Percentiles rank a stretch among this genome's conserved stretches.
Conservation (phyloP, 2,113 vertebrate species). For the Pseudois nayaur region DNA sequence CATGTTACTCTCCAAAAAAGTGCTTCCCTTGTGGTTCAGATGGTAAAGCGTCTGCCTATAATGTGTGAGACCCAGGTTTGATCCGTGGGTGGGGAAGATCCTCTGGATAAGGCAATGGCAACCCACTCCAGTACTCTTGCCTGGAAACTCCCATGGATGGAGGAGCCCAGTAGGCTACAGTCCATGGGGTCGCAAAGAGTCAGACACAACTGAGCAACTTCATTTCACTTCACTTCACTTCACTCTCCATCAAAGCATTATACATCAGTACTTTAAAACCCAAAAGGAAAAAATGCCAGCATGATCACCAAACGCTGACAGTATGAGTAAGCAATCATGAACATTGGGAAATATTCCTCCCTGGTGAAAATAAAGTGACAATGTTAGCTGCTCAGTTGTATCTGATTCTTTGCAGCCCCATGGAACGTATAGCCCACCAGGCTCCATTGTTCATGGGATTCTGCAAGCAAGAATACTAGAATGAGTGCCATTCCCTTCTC, state of each 20-base stretch:
- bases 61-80: rapidly evolving
- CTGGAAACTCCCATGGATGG: too few relatives aligned
- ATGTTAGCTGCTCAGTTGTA: not conserved
- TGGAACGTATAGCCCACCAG: not conserved
- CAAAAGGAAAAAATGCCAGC: not conserved
- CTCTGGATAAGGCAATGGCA: too few relatives aligned
- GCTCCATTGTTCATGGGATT: not conserved
- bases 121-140: too few relatives aligned
- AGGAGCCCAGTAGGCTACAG: too few relatives aligned
- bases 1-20: not conserved
- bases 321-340: not conserved
- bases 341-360: not conserved
- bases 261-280: not conserved
- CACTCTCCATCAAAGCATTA: not conserved
- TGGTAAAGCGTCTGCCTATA: too few relatives aligned
- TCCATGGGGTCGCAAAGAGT: too few relatives aligned
- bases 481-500: not conserved
- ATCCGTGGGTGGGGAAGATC: too few relatives aligned
- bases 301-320: not conserved
- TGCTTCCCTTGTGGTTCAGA: too few relatives aligned
- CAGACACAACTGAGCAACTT: too few relatives aligned
- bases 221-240: too few relatives aligned
- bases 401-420: not conserved
- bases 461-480: not conserved
- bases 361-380: not conserved